Base-by-base conservation (phyloP, 2,888 invertebrate genomes). In the Drosophila colorata region DNA sequence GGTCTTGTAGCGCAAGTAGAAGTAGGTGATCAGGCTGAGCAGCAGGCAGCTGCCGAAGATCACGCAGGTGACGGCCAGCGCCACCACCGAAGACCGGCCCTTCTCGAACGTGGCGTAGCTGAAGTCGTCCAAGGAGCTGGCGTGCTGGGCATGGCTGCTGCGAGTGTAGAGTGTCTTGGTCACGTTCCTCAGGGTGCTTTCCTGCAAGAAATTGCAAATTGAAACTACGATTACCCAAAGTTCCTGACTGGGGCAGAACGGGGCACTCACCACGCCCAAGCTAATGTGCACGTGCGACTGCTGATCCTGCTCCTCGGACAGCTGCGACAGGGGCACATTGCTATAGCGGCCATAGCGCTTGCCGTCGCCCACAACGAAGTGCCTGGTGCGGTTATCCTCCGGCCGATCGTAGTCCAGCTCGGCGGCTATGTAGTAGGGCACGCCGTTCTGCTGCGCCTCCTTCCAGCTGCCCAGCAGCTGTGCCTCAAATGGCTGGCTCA, bases 381-480 rank as follows among this genome's bases (percentile, higher is more conserved):
- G 93, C 78, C 94, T 93, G 43, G 94, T 92, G 9, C 95, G 93
- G 69, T 95, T 94, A 52, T 90, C 88, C 7, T 85, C 85, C 2
- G 85, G 78, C 0, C 80, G 74, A 75, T 94, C 93, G 20, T 95
- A 95, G 57, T 94, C 94, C 66, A 98, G 92, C 91, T 97, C 96
- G 0, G 96, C 98, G 6, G 97, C 94, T 31, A 98, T 95, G 89
- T 98, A 98, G 90, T 96, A 97, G 2, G 95, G 95, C 4, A 95
- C 91, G 0, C 95, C 95, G 68, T 95, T 94, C 41, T 94, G 93
- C 53, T 93, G 92, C 0, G 98, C 95, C 81, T 94, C 94, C 60
- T 94, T 92, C 92, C 95, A 95, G 86, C 95, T 94, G n/a, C 94
- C 94, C 14, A 95, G 93, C 53, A 93, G 93, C 35, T 94, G 94